A percentile compares a stretch with the other conserved stretches of the same genome.
phyloP scores from a whole-genome alignment of 2,797 vertebrate species.

The Scleropages formosus region DNA sequence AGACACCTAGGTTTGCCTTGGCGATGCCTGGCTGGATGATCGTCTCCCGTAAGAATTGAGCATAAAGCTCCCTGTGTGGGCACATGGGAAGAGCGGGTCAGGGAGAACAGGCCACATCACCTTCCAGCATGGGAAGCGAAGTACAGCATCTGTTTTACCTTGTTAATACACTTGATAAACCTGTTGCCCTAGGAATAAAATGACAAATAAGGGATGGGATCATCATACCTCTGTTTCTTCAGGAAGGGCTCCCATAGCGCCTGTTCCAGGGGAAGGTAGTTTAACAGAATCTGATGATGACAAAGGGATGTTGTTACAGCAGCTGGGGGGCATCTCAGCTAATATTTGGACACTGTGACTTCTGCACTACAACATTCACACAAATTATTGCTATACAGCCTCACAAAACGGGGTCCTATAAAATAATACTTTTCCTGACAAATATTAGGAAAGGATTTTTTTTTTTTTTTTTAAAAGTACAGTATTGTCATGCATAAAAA shows the following conservation, averaged over 20 bases:
- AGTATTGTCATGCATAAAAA: not conserved
- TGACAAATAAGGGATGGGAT: not conserved
- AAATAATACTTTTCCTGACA: not conserved
- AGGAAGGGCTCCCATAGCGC: slow-evolving; percentile 84
- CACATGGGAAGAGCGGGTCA: not conserved
- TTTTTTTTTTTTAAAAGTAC: too few species aligned
- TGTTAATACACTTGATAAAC: not conserved
- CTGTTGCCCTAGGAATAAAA: not conserved
- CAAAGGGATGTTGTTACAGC: slow-evolving; percentile 10
- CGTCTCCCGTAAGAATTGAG: slow-evolving; percentile 95
- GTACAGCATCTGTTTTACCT: not conserved
- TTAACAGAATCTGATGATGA: slow-evolving; percentile 82
- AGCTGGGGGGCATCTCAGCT: not conserved
- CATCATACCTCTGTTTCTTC: slow-evolving; percentile 85
- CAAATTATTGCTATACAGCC: not conserved
- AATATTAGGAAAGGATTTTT: not conserved
- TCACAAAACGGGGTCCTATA: too few species aligned
- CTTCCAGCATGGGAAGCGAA: too few species aligned
- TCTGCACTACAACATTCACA: not conserved
- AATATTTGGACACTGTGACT: too few species aligned
- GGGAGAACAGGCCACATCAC: not conserved
- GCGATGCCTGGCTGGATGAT: slow-evolving; percentile 97
- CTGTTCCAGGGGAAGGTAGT: slow-evolving; percentile 90
- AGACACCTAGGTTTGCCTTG: slow-evolving; percentile 90
- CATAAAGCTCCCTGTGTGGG: slow-evolving; percentile 81